These are phyloP conservation scores for Leptopterna dolabrata DNA, from an alignment of 2,888 invertebrate species.

Conservation along the genomic window DNA sequence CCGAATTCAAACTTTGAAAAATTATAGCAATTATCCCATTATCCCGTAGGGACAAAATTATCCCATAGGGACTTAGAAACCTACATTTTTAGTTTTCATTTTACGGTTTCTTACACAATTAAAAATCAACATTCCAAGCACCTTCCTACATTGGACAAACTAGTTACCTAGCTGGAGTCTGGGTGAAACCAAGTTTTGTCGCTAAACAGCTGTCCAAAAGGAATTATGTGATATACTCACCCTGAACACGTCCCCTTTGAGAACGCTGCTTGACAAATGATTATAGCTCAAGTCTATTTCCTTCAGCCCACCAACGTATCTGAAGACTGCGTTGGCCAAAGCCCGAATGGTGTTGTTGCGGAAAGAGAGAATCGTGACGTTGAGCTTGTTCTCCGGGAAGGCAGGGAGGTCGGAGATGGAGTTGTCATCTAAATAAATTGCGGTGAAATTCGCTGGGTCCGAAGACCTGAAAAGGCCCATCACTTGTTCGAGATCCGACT, in stretches of 20 bases:
- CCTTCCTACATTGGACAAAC: too few species aligned
- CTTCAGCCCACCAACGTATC: constrained; percentile 72
- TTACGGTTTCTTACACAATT: too few species aligned
- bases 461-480: neutral
- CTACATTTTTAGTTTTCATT: too few species aligned
- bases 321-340: constrained; percentile 75
- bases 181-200: too few species aligned
- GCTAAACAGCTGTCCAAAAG: too few species aligned
- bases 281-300: constrained; percentile 79
- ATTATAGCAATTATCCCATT: too few species aligned
- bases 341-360: constrained; percentile 73
- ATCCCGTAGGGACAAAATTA: too few species aligned
- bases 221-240: constrained; percentile 68
- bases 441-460: constrained; percentile 5
- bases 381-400: constrained; percentile 71
- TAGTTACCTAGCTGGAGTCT: too few species aligned
- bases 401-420: constrained; percentile 68
- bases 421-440: constrained; percentile 68
- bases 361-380: constrained; percentile 71
- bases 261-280: constrained; percentile 71
- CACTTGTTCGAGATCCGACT: neutral
- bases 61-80: too few species aligned
- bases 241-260: constrained; percentile 77
- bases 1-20: too few species aligned
- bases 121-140: too few species aligned